Percentiles rank a stretch among this genome's conserved stretches.
phyloP scores from a whole-genome alignment of 2,113 vertebrate species.

The Paracanthobrama guichenoti region DNA sequence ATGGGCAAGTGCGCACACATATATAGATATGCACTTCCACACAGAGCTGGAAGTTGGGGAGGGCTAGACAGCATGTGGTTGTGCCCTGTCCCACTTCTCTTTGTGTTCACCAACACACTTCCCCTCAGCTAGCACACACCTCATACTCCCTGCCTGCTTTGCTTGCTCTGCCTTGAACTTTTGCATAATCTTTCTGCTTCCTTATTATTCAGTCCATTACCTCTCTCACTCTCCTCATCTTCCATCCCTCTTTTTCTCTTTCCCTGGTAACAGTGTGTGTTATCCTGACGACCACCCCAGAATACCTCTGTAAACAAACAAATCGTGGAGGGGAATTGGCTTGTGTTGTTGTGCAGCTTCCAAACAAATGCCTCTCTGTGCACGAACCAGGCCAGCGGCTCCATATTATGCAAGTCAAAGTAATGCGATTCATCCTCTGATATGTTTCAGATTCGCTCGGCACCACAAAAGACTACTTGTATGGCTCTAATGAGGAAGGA shows the following conservation, averaged over 20 bases:
- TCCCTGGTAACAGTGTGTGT: constrained; percentile 46
- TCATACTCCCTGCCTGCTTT: background rate
- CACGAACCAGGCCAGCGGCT: constrained; percentile 55
- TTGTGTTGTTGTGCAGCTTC: constrained; percentile 64
- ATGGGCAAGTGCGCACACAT: background rate
- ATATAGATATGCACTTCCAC: background rate
- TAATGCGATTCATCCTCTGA: constrained; percentile 73
- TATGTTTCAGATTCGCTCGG: constrained; percentile 64
- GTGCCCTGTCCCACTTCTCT: constrained; percentile 52
- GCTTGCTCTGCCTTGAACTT: background rate
- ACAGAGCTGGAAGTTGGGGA: background rate
- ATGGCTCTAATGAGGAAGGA: background rate
- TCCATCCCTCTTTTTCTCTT: background rate
- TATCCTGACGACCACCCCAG: constrained; percentile 51
- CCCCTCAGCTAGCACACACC: background rate
- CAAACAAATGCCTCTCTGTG: constrained; percentile 72
- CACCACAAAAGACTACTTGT: constrained; percentile 66
- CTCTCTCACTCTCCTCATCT: constrained; percentile 28
- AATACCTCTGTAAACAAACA: constrained; percentile 64
- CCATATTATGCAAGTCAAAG: constrained; percentile 67
- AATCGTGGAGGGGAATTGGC: constrained; percentile 57
- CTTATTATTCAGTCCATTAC: constrained; percentile 22
- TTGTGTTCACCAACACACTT: constrained; percentile 47
- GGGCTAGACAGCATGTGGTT: background rate
- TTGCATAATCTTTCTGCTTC: background rate